These are phyloP conservation scores for Bradypodion pumilum DNA, from an alignment of 2,797 vertebrate species.

Conservation along the genomic window DNA sequence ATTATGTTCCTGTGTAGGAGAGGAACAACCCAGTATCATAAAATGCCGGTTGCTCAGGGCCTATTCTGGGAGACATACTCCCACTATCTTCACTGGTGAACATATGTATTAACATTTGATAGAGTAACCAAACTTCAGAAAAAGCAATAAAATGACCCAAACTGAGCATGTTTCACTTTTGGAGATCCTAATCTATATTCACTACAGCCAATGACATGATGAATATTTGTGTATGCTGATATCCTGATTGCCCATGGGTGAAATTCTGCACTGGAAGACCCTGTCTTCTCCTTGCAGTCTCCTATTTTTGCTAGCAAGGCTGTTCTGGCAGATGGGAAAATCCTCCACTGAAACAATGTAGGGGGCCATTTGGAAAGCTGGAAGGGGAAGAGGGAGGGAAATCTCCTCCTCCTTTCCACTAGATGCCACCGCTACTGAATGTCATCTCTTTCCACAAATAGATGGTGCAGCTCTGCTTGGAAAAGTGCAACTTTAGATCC, in stretches of 20 bases:
- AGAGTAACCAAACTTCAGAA: slow-evolving; percentile 13
- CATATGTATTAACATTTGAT: slow-evolving; percentile 28
- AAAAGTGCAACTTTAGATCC: too few relatives aligned
- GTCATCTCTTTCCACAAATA: not conserved
- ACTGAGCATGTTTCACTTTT: not conserved
- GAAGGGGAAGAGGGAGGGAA: not conserved
- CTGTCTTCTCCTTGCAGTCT: not conserved
- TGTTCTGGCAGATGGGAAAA: not conserved
- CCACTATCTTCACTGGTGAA: slow-evolving; percentile 1
- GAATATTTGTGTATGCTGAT: too few relatives aligned
- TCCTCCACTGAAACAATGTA: not conserved
- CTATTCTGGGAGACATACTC: slow-evolving; percentile 25
- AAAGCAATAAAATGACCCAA: slow-evolving; percentile 20
- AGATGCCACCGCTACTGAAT: not conserved
- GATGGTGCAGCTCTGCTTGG: not conserved
- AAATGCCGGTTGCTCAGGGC: slow-evolving; percentile 34
- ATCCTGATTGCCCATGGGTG: not conserved
- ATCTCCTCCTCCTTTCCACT: not conserved
- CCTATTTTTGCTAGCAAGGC: not conserved
- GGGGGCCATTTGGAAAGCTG: not conserved
- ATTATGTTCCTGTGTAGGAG: slow-evolving; percentile 24
- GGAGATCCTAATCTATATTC: not conserved
- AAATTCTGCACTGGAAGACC: not conserved
- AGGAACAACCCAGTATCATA: slow-evolving; percentile 36
- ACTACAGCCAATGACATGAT: too few relatives aligned